phyloP scores from a whole-genome alignment of 2,797 vertebrate species.

The Acipenser oxyrinchus region DNA sequence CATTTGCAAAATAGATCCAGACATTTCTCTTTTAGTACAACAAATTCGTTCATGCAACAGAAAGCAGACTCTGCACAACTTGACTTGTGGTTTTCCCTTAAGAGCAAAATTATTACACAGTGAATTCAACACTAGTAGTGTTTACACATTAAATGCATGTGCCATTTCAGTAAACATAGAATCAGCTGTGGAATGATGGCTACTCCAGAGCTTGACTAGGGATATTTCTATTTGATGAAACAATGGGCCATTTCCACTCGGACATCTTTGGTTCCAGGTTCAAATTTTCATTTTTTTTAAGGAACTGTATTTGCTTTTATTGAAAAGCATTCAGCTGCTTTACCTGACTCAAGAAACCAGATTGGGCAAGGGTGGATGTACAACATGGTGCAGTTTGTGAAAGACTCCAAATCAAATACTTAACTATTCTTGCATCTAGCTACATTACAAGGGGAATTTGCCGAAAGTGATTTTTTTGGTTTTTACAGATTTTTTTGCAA shows the following conservation, averaged over 20 bases:
- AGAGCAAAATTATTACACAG: constrained; percentile 42
- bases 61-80: constrained; percentile 62
- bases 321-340: constrained; percentile 35
- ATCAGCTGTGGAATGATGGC: constrained; percentile 50
- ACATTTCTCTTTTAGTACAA: constrained; percentile 23
- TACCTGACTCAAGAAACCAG: constrained; percentile 3
- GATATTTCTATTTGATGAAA: constrained; percentile 35
- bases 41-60: constrained; percentile 48
- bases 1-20: constrained; percentile 34
- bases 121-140: constrained; percentile 42
- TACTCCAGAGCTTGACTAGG: constrained; percentile 30
- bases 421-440: no score
- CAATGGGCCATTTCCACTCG: constrained; percentile 22
- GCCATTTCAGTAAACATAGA: constrained; percentile 48
- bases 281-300: constrained; percentile 34
- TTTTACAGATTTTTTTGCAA: no score
- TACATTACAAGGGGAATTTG: not conserved
- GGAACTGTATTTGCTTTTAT: constrained; percentile 4
- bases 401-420: no score
- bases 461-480: not conserved
- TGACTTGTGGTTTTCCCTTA: constrained; percentile 63
- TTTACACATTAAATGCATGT: constrained; percentile 41
- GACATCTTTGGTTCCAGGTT: constrained; percentile 55
- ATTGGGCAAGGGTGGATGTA: no score
- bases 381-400: no score